A percentile compares a stretch with the other conserved stretches of the same genome.
phyloP scores from a whole-genome alignment of 2,113 vertebrate species.

The Coryphaenoides rupestris region DNA sequence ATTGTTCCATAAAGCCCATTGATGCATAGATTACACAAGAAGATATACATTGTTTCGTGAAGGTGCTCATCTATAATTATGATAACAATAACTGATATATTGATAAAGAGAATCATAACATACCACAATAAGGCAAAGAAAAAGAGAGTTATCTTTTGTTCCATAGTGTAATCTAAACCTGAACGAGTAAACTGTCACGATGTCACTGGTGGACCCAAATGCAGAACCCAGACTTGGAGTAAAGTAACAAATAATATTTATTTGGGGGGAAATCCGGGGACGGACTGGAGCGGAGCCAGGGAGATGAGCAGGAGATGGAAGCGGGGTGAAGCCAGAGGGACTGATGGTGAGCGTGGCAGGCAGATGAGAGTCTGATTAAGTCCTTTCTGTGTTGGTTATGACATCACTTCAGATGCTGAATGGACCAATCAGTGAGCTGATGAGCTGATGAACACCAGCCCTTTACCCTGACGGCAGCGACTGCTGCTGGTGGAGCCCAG shows the following conservation, averaged over 20 bases:
- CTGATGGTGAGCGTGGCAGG: no score
- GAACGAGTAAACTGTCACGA: conserved; percentile 3
- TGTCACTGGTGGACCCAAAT: no score
- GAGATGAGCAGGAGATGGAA: no score
- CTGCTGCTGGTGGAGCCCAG: no score
- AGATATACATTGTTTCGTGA: conserved; percentile 56
- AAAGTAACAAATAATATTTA: not conserved
- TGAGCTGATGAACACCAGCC: no score
- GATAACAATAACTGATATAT: no score
- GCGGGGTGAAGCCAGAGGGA: no score
- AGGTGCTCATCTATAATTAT: conserved; percentile 36
- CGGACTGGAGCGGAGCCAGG: no score
- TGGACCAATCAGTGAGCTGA: not conserved
- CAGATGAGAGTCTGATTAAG: not conserved
- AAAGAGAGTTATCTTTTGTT: conserved; percentile 20
- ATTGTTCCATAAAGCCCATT: no score
- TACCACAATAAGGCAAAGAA: conserved; percentile 16
- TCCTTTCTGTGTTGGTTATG: not conserved
- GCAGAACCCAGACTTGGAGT: no score
- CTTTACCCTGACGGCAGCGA: no score
- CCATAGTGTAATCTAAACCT: conserved; percentile 22
- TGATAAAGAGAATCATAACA: conserved; percentile 13
- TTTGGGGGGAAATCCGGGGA: not conserved
- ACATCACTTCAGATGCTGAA: not conserved
- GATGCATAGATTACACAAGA: no score